Evolutionary conservation across 1,140 invertebrate species (phyloP).

Genomic region (Drosophila funebris): DNA sequence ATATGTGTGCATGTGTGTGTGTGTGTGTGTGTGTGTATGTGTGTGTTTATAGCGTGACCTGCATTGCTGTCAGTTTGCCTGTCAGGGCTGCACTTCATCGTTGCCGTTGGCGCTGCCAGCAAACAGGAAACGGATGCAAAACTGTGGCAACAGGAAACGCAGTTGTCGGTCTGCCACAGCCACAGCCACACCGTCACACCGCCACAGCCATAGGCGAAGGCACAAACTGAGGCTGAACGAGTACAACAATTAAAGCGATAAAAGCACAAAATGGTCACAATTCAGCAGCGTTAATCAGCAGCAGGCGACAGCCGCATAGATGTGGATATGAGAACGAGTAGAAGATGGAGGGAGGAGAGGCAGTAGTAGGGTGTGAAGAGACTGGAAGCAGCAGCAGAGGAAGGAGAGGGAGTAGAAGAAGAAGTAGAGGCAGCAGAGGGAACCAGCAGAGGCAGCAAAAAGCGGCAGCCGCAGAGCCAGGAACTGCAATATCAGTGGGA

Average conservation of each 20-base stretch:
- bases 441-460: too few species aligned
- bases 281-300: conserved; percentile 65
- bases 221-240: not conserved
- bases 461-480: too few species aligned
- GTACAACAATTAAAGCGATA: conserved; percentile 76
- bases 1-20: not conserved
- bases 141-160: conserved; percentile 42
- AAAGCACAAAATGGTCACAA: conserved; percentile 68
- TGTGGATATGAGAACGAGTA: conserved; percentile 27
- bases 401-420: not conserved
- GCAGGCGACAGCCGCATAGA: conserved; percentile 32
- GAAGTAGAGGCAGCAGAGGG: not conserved
- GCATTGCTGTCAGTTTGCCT: conserved; percentile 51
- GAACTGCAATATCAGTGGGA: too few species aligned
- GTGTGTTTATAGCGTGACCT: conserved; percentile 52
- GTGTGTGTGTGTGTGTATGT: not conserved
- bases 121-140: conserved; percentile 53
- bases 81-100: conserved; percentile 40
- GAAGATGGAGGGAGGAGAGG: not conserved
- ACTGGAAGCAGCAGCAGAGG: conserved; percentile 5
- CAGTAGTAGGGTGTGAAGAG: not conserved
- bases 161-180: conserved; percentile 38
- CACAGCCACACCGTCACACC: conserved; percentile 25
- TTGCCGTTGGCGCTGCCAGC: conserved; percentile 37
- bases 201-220: not conserved